Evolutionary conservation across 2,888 invertebrate genomes (phyloP).

Genomic region (Stenodema calcarata): DNA sequence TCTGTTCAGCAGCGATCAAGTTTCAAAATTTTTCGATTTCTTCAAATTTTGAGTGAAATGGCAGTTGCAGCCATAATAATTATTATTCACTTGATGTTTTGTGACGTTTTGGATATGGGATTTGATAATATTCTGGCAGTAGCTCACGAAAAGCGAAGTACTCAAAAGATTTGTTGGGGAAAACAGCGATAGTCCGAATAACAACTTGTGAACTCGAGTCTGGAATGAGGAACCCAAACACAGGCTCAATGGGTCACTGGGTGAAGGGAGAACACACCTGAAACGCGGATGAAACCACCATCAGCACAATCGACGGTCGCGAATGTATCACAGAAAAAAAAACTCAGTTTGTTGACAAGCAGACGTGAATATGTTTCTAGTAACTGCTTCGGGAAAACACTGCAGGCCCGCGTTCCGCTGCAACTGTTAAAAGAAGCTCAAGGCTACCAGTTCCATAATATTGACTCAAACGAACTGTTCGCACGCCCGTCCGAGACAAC

Average conservation of each 20-base stretch:
- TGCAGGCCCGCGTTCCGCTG: background rate
- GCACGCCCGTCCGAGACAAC: background rate
- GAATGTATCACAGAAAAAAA: no score
- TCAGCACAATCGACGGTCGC: background rate
- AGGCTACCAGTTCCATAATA: slow-evolving; percentile 21
- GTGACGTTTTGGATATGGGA: no score
- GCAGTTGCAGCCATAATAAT: no score
- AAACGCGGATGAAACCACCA: background rate
- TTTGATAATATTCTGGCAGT: no score
- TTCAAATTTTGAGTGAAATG: no score
- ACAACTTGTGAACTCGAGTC: background rate
- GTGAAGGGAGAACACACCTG: background rate
- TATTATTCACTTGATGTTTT: no score
- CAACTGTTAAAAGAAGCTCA: background rate
- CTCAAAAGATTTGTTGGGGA: no score
- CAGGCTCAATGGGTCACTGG: background rate
- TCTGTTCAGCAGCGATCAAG: no score
- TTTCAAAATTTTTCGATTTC: no score
- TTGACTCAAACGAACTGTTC: background rate
- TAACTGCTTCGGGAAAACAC: background rate
- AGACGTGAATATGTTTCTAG: background rate
- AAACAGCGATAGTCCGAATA: background rate
- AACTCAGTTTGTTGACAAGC: background rate
- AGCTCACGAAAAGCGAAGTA: no score
- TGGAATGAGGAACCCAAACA: background rate